Conservation (phyloP, 2,113 vertebrate genomes). For the Nothoprocta perdicaria region DNA sequence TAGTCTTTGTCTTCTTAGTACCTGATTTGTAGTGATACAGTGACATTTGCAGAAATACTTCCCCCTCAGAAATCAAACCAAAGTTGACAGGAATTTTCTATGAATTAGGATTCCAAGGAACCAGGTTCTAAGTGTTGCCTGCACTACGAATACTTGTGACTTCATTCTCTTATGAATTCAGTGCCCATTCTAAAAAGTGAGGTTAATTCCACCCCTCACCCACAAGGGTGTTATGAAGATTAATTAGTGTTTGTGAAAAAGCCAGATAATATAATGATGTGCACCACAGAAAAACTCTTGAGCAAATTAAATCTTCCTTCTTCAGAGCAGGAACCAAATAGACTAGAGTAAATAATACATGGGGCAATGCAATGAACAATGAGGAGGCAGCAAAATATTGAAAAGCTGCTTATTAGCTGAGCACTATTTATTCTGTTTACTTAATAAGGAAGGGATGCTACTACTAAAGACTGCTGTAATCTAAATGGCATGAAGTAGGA, state of each 20-base stretch:
- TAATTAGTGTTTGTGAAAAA: slow-evolving; percentile 48
- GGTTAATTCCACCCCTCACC: background rate
- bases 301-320: slow-evolving; percentile 40
- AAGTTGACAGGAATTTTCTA: background rate
- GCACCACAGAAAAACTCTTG: background rate
- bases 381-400: slow-evolving; percentile 1
- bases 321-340: background rate
- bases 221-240: slow-evolving; percentile 23
- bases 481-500: background rate
- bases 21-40: background rate
- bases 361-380: background rate
- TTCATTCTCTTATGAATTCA: background rate
- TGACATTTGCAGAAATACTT: background rate
- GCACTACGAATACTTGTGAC: background rate
- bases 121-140: background rate
- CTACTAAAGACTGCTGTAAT: background rate
- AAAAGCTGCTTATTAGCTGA: background rate
- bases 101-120: background rate
- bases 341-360: slow-evolving; percentile 4
- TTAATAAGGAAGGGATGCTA: background rate
- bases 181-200: background rate
- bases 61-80: background rate
- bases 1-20: background rate
- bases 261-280: background rate
- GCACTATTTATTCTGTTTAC: background rate